Evolutionary conservation across 2,888 invertebrate species (phyloP), one percentile per base, ranked within the genome.

Genomic region (Philopedon plagiatum): DNA sequence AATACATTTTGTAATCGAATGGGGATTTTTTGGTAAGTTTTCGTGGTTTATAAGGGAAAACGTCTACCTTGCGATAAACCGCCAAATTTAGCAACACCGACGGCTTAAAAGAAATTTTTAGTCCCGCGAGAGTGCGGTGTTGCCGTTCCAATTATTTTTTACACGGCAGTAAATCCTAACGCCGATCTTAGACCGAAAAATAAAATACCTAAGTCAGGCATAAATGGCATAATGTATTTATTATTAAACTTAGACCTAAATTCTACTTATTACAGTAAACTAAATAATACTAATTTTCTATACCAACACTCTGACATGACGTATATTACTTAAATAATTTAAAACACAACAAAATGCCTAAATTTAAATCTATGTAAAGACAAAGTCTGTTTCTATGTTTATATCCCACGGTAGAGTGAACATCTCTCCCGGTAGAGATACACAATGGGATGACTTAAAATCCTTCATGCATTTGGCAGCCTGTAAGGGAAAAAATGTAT

Each of bases 361-460:
- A 15, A 29, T 21, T 5, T 29, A 54, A 18, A n/a, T 71, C 79
- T 82, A 84, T 70, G 83, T 84, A 78, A 84, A 84, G 63, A 85
- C 83, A 79, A 80, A 85, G 78, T 84, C 85, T 58, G 81, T 81
- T 71, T 85, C 85, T 67, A 83, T 77, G 61, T 80, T 78, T 54
- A 85, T 79, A 78, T 88, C 86, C 89, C 89, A 90, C 32, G 91
- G 91, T 69, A 87, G 81, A 68, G 87, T 86, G 82, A 92, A 91
- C 80, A 89, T 85, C 68, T 90, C 89, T 3, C 88, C 86, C 0
- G 94, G 93, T 71, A 98, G 87, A 23, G 94, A 94, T 5, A 92
- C 91, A 87, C 97, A 97, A 85, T 98, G 98, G 1, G 93, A 91
- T 0, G 96, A 92, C 78, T 92, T 91, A 83, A 90, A 95, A 85